Conservation (phyloP, 2,888 invertebrate genomes). For the Zootermopsis nevadensis region DNA sequence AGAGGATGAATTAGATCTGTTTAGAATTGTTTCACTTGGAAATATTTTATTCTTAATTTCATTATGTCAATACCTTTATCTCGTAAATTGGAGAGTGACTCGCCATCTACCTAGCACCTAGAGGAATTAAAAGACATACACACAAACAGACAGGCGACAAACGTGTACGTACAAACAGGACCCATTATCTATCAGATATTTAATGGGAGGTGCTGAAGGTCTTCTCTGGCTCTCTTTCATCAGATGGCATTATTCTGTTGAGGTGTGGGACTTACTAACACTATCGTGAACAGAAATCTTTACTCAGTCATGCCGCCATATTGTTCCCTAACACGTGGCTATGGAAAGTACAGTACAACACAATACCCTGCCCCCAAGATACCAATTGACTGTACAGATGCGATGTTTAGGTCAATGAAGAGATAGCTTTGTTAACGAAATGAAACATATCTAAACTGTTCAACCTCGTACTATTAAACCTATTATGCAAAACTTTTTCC, state of each 20-base stretch:
- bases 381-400: not conserved
- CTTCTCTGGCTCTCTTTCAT: not conserved
- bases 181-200: not conserved
- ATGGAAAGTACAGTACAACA: not conserved
- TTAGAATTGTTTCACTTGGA: too few relatives aligned
- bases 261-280: slow-evolving; percentile 23
- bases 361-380: not conserved
- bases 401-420: too few relatives aligned
- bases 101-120: not conserved
- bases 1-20: too few relatives aligned
- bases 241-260: slow-evolving; percentile 10
- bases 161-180: not conserved
- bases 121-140: too few relatives aligned
- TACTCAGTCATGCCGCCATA: slow-evolving; percentile 30
- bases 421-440: too few relatives aligned
- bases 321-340: slow-evolving; percentile 9
- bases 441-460: too few relatives aligned
- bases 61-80: not conserved
- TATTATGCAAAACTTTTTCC: not conserved
- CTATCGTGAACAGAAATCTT: slow-evolving; percentile 22
- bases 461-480: not conserved
- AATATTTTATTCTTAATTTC: not conserved
- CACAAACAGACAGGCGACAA: too few relatives aligned
- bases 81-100: not conserved
- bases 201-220: not conserved